A percentile compares a stretch with the other conserved stretches of the same genome.
These are phyloP conservation scores for Asteroscopus sphinx DNA, from an alignment of 2,888 invertebrate species.

Conservation along the genomic window DNA sequence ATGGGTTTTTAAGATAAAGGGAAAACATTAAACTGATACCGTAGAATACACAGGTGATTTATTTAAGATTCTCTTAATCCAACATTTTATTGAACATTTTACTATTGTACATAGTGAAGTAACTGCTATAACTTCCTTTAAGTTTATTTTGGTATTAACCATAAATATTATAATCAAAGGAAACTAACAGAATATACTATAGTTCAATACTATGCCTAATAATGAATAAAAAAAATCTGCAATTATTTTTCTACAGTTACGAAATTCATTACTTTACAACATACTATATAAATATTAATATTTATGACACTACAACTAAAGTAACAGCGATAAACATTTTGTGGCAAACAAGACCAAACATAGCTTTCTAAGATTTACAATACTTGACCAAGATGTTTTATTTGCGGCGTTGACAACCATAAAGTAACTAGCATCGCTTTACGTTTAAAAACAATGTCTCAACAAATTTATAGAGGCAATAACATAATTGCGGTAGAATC, in stretches of 20 bases:
- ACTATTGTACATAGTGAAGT: not conserved
- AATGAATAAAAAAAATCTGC: too few species aligned
- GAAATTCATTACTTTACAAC: not conserved
- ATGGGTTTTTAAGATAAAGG: constrained; percentile 64
- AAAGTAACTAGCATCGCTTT: constrained; percentile 67
- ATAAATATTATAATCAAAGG: too few species aligned
- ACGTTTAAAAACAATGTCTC: constrained; percentile 73
- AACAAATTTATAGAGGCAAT: constrained; percentile 78
- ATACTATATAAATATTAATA: constrained; percentile 1
- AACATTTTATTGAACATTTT: constrained; percentile 7
- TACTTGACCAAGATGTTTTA: constrained; percentile 65
- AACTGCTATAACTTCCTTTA: not conserved
- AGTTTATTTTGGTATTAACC: not conserved
- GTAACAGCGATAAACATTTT: constrained; percentile 43
- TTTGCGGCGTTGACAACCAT: constrained; percentile 82
- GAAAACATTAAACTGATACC: constrained; percentile 55
- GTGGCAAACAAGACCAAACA: constrained; percentile 61
- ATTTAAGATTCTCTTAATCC: constrained; percentile 15
- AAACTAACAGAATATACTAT: too few species aligned
- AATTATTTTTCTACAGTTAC: not conserved
- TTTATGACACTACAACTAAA: constrained; percentile 32
- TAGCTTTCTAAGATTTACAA: constrained; percentile 67
- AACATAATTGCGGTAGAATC: constrained; percentile 80
- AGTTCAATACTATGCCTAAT: too few species aligned
- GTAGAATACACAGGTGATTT: constrained; percentile 32